phyloP scores from a whole-genome alignment of 2,113 vertebrate genomes.

The Heliornis fulica region DNA sequence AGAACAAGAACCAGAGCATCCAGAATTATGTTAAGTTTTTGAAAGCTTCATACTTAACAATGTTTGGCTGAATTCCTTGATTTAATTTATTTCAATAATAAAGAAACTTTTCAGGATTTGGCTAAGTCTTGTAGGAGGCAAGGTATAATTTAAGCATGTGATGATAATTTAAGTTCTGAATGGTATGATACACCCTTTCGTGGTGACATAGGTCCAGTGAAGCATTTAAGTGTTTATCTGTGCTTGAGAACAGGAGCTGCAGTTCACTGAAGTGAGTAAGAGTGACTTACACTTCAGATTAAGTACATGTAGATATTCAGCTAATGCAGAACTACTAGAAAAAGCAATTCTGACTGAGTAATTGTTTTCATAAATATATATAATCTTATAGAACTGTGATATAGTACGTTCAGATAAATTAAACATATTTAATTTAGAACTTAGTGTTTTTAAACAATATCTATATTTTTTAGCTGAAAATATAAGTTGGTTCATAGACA shows the following conservation, averaged over 20 bases:
- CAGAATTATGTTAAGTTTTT: slow-evolving; percentile 88
- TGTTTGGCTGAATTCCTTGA: slow-evolving; percentile 77
- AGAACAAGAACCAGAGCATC: slow-evolving; percentile 85
- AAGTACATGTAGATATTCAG: background rate
- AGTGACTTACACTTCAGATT: background rate
- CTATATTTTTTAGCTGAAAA: background rate
- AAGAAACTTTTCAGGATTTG: background rate
- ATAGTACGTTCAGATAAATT: background rate
- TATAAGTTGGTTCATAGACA: background rate
- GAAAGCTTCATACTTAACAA: slow-evolving; percentile 82
- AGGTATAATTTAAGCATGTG: too few relatives aligned
- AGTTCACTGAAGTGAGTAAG: background rate
- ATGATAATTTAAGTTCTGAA: background rate
- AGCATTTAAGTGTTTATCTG: background rate
- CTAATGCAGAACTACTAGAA: background rate
- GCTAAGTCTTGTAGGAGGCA: background rate
- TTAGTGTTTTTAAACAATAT: background rate
- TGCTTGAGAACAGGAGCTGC: background rate
- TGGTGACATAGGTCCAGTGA: background rate
- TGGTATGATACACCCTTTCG: background rate
- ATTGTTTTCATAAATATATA: background rate
- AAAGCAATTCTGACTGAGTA: background rate
- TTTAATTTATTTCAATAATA: background rate
- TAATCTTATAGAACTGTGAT: background rate
- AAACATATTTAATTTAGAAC: background rate